Evolutionary conservation across 2,113 vertebrate genomes (phyloP).

Genomic region (Podarcis cretensis): DNA sequence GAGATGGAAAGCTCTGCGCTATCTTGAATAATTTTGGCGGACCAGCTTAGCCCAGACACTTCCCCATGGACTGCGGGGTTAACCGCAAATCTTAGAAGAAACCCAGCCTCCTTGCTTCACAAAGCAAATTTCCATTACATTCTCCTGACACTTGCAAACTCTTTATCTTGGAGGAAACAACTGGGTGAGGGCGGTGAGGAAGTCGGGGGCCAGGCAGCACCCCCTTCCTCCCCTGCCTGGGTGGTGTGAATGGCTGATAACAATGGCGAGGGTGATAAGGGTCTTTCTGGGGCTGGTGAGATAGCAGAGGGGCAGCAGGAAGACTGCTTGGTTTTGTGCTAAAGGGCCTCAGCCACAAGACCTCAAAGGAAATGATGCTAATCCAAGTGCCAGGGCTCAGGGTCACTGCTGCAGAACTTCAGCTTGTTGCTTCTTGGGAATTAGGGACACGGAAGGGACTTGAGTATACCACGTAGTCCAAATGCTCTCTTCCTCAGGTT

Average conservation of each 20-base stretch:
- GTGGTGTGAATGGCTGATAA: slow-evolving; percentile 12
- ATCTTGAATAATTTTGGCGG: not conserved
- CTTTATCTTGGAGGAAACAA: slow-evolving; percentile 43
- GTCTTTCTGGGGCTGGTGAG: slow-evolving; percentile 3
- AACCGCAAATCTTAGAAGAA: not conserved
- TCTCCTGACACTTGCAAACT: not conserved
- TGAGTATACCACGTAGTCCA: not conserved
- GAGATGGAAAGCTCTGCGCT: not conserved
- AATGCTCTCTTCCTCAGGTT: not conserved
- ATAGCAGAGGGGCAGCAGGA: slow-evolving; percentile 4
- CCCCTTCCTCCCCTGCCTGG: not conserved
- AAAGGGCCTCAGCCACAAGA: not conserved
- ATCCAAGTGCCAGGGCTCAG: not conserved
- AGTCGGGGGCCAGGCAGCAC: slow-evolving; percentile 6
- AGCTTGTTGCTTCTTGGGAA: not conserved
- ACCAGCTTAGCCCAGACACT: not conserved
- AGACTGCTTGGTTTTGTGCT: not conserved
- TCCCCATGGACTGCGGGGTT: not conserved
- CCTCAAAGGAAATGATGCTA: not conserved
- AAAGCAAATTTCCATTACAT: slow-evolving; percentile 11
- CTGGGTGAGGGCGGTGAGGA: slow-evolving; percentile 11
- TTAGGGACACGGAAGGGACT: not conserved
- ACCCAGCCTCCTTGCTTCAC: not conserved
- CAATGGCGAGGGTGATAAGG: not conserved
- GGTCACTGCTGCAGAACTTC: not conserved